Conservation (phyloP, 2,113 vertebrate species). For the Acanthisitta chloris region DNA sequence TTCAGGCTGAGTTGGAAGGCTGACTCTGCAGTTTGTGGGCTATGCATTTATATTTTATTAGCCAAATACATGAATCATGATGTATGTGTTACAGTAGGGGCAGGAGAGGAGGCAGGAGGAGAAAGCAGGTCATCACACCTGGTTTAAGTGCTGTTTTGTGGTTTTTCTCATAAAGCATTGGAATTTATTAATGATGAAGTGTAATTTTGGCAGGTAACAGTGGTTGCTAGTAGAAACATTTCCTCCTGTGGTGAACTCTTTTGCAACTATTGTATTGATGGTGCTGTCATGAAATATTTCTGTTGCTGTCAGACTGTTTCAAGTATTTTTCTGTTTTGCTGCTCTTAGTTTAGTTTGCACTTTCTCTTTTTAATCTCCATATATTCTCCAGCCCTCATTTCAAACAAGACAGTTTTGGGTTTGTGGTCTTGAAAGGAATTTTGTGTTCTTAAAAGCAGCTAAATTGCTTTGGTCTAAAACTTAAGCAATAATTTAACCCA, state of each 20-base stretch:
- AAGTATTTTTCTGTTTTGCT: background rate
- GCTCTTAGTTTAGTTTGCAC: background rate
- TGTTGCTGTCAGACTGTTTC: background rate
- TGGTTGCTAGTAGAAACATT: background rate
- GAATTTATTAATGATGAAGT: background rate
- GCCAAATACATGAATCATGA: background rate
- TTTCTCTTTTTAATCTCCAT: background rate
- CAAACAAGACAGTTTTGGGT: background rate
- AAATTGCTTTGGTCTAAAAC: background rate
- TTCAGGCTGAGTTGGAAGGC: background rate
- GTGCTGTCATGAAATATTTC: background rate
- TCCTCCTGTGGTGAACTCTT: background rate
- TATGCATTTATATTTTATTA: background rate
- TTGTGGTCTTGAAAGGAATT: accelerated
- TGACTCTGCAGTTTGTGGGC: background rate
- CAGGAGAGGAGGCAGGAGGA: accelerated
- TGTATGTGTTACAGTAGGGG: background rate
- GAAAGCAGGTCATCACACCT: background rate
- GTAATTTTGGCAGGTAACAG: background rate
- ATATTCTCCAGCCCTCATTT: background rate
- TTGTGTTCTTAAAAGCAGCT: background rate
- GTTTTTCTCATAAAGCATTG: background rate
- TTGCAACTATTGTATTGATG: background rate
- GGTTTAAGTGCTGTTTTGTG: background rate
- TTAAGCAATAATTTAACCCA: background rate